Evolutionary conservation across 2,113 vertebrate species (phyloP).

Genomic region (Colaptes auratus): DNA sequence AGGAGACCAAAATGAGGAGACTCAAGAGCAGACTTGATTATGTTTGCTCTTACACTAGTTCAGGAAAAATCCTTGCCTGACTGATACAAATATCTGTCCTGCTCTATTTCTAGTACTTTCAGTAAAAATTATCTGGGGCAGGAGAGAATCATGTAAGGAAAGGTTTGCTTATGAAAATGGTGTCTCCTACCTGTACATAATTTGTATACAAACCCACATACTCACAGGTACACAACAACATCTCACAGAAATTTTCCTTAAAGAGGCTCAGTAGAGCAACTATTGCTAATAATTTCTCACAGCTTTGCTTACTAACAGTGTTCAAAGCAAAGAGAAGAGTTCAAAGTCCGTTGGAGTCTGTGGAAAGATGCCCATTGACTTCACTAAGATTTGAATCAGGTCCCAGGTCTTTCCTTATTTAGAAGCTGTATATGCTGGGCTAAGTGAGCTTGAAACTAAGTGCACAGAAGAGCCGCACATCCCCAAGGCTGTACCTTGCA

Average conservation of each 20-base stretch:
- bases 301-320: slow-evolving; percentile 10
- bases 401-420: neutral
- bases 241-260: neutral
- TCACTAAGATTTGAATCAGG: neutral
- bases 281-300: neutral
- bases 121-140: neutral
- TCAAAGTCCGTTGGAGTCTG: neutral
- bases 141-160: slow-evolving; percentile 5
- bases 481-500: slow-evolving; percentile 1
- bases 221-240: neutral
- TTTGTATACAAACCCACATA: neutral
- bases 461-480: neutral
- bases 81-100: neutral
- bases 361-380: slow-evolving; percentile 53
- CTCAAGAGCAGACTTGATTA: neutral
- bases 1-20: neutral
- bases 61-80: neutral
- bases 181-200: neutral
- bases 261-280: neutral
- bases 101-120: slow-evolving; percentile 18
- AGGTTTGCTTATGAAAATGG: neutral
- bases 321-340: neutral
- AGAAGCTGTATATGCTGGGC: neutral
- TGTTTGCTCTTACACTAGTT: neutral
- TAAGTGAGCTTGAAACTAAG: slow-evolving; percentile 3